phyloP scores from a whole-genome alignment of 2,113 vertebrate species.

The Pteropus alecto region DNA sequence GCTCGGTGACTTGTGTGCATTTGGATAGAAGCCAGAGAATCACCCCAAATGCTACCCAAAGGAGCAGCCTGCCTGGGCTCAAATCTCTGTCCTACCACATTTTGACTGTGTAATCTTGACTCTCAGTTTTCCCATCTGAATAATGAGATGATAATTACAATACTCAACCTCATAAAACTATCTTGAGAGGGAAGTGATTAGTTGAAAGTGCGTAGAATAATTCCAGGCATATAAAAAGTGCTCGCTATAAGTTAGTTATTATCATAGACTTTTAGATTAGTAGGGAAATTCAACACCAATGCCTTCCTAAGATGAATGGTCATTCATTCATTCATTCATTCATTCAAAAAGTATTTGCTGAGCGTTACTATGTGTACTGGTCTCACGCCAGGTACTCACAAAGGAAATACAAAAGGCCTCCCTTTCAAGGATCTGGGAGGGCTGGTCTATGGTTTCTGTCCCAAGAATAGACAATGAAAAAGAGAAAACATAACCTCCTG shows the following conservation, averaged over 20 bases:
- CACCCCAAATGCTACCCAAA: neutral
- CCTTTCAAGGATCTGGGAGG: neutral
- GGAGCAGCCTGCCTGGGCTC: neutral
- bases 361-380: neutral
- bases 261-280: neutral
- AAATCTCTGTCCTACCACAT: neutral
- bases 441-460: neutral
- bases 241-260: neutral
- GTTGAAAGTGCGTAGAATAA: neutral
- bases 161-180: neutral
- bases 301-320: neutral
- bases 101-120: neutral
- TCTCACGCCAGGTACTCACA: neutral
- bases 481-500: neutral
- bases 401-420: neutral
- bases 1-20: neutral
- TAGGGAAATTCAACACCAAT: neutral
- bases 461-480: neutral
- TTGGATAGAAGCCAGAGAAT: neutral
- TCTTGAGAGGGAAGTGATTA: neutral
- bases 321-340: neutral
- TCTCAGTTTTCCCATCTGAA: neutral
- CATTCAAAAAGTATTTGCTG: neutral
- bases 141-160: neutral
- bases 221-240: neutral